Evolutionary conservation across 2,888 invertebrate species (phyloP), one percentile per base, ranked within the genome.

Genomic region (Euspilapteryx auroguttella): DNA sequence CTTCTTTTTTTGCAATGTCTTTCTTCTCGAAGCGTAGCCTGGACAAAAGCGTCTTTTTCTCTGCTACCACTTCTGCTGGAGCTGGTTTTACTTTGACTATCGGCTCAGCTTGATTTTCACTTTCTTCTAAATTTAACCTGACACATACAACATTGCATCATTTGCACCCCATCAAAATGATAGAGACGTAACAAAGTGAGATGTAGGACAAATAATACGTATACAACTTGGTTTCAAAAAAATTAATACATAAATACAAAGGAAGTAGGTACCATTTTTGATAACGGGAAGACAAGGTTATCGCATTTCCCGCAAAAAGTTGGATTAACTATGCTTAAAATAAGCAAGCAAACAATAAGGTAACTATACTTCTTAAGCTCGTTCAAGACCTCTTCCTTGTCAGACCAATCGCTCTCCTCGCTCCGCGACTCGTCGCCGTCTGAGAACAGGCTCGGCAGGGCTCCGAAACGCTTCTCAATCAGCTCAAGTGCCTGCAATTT

Each of bases 401-500:
- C 65, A 5, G 62, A 63, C 66, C 73, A 75, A 15, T 56, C 55
- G 33, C 49, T 56, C 24, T 55, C 61, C 4, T 62, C 65, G 38
- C 54, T 53, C 37, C 59, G 42, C 32, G 64, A 45, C 14, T 51
- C 58, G 34, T 66, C 68, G 8, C 57, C 45, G 14, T 77, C 77
- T 12, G 80, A 49, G 47, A 83, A 81, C n/a, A 82, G 73, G 29
- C 79, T 79, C 1, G 82, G 86, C 46, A 81, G 82, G 27, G 80
- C 57, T 10, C 86, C 85, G 42, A 84, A 88, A 40, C 87, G 83
- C 44, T 86, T 81, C 50, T 91, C 90, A 29, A 93, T 87, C 43
- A 92, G 69, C 57, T 91, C 91, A 38, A 93, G 58, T 1, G 92
- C 91, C 78, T 95, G 87, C 11, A 32, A 39, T n/a, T n/a, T n/a